Evolutionary conservation across 2,888 invertebrate genomes (phyloP), one percentile per base, ranked within the genome.

Genomic region (Eulithis prunata): DNA sequence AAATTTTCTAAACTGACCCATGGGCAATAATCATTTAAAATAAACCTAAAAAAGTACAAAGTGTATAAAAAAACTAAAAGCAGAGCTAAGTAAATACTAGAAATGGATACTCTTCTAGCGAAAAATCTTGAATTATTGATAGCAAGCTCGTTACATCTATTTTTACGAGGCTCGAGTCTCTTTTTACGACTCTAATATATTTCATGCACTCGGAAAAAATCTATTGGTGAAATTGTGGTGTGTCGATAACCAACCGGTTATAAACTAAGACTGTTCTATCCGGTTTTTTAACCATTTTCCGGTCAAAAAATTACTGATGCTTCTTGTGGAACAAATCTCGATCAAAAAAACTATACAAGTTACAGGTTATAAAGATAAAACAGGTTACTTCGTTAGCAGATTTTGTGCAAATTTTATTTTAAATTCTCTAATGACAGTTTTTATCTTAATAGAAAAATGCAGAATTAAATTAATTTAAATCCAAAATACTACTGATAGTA

Each of bases 111-210:
- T 56, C 36, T 56, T 58, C 43, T 28, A 51, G 54, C 52, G 62
- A 49, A 80, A 91, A 90, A 91, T 90, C 89, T 86, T 90, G 89
- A 91, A 88, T 90, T 91, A 92, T 90, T 89, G 90, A 91, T 87
- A 87, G 82, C 84, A 82, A 83, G 80, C 78, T 83, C 82, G 80
- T 81, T 86, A 89, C 87, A 87, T 88, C 86, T 87, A 89, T 86
- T 89, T 91, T 92, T 91, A 92, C 86, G 91, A 89, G 81, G 78
- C 78, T 78, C 76, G 79, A 85, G 86, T 84, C 85, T 80, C 86
- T 89, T 91, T 92, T 92, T 92, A 92, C 87, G 82, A 82, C 81
- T 77, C 79, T 76, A 76, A 78, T 80, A 90, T 88, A 90, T 89
- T 87, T 90, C 86, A 86, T 88, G 85, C 86, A 86, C 83, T 85